A percentile compares a stretch with the other conserved stretches of the same genome.
Conservation (phyloP, 2,797 vertebrate species). For the Alectoris magna region DNA sequence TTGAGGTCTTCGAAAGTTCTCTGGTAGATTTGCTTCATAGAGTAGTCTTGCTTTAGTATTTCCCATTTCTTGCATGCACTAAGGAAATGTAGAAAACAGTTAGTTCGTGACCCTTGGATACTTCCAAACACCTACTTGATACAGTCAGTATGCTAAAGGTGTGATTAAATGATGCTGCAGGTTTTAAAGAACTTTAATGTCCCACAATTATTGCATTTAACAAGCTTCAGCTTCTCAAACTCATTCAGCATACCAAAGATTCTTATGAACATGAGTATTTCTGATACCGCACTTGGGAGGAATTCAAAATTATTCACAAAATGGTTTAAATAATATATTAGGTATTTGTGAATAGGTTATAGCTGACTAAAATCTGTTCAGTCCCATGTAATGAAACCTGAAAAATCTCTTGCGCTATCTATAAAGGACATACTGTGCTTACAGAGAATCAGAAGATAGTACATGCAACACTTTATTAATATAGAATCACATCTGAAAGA, state of each 20-base stretch:
- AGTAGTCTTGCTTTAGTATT: conserved; percentile 91
- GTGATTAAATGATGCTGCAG: not conserved
- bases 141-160: not conserved
- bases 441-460: not conserved
- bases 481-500: not conserved
- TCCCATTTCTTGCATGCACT: conserved; percentile 99
- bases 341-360: too few relatives aligned
- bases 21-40: conserved; percentile 97
- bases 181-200: not conserved
- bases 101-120: not conserved
- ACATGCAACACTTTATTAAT: not conserved
- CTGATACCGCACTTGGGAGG: not conserved
- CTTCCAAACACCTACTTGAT: not conserved
- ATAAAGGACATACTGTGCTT: too few relatives aligned
- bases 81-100: conserved; percentile 29
- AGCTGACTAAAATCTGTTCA: not conserved
- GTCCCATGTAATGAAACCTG: not conserved
- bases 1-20: conserved; percentile 95
- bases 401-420: not conserved
- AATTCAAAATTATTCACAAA: not conserved
- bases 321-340: not conserved
- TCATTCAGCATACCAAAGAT: not conserved
- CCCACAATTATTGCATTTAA: too few relatives aligned
- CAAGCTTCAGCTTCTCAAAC: not conserved
- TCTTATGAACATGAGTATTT: not conserved